Evolutionary conservation across 1,140 invertebrate species (phyloP), one percentile per base, ranked within the genome.

Genomic region (Thalassaphorura encarpata): DNA sequence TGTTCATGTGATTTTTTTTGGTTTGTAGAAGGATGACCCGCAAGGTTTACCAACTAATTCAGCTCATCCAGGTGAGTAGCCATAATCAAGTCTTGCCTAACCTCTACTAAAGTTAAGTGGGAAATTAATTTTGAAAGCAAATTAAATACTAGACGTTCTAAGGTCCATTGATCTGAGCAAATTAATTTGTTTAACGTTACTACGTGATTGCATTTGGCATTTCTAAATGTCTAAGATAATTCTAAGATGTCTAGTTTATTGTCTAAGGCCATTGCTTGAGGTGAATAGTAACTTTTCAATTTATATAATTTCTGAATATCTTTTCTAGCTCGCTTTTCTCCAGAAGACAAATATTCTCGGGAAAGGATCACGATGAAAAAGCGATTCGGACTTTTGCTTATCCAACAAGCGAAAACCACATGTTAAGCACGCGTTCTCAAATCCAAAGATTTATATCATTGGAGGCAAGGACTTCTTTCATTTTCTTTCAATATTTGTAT

Each of bases 301-400:
- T 43, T 29, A 50, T 33, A 53, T 45, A 36, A 56, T 45, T 69
- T 28, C 62, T 79, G n/a, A n/a, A n/a, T n/a, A n/a, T n/a, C n/a
- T 49, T 50, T 54, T 82, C 51, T 68, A 84, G 92, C 93, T 56
- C 80, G 89, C 56, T 97, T 97, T 71, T 94, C 92, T 16, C 92
- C 93, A 0, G 90, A 96, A 73, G 93, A 97, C 68, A 90, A 92
- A 72, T 94, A 87, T 70, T 97, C 93, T 0, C 78, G 84, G 63
- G 83, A 96, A 67, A 78, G 93, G 58, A 83, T 97, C 48, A 89
- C 79, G 1, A 81, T 94, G 33, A 97, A 97, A 72, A 87, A 87
- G 69, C 77, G 93, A 70, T 96, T 91, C 75, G 84, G 85, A 13
- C 73, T 97, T 31, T 73, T 97, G 19, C 75, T 86, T 13, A 94